Conservation (phyloP, 2,113 vertebrate species). For the Danio rerio region GRCz12tu NC_133178.1:63412001-63412500, state of each 20-base stretch:
- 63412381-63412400: background rate
- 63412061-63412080: too few relatives aligned
- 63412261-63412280: background rate
- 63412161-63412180: too few relatives aligned
- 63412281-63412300: background rate
- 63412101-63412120: too few relatives aligned
- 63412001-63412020: too few relatives aligned
- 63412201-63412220: too few relatives aligned
- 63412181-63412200: too few relatives aligned
- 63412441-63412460: constrained; percentile 23
- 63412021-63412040: too few relatives aligned
- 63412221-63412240: too few relatives aligned
- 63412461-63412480: background rate
- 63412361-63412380: background rate
- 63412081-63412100: too few relatives aligned
- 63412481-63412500: background rate
- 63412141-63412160: too few relatives aligned
- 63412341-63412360: background rate
- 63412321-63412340: background rate
- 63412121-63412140: too few relatives aligned
- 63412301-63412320: background rate
- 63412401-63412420: background rate
- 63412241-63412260: background rate
- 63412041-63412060: too few relatives aligned
- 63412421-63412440: background rate